Evolutionary conservation across 2,888 invertebrate species (phyloP), one percentile per base, ranked within the genome.

Genomic region (Boloria selene): DNA sequence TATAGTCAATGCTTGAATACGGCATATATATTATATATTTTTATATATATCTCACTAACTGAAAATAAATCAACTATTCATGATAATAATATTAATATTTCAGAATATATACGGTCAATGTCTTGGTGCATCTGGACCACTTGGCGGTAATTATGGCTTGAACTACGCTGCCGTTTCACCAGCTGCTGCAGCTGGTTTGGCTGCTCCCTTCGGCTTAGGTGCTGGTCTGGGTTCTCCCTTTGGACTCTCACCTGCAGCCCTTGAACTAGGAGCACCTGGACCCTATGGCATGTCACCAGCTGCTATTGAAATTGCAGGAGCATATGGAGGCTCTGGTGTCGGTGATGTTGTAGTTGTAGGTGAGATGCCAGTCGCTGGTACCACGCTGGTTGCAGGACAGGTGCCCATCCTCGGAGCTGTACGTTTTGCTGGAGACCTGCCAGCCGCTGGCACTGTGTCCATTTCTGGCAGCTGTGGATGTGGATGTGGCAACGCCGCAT

Each of bases 381-480:
- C 64, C 18, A 79, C 79, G 2, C 69, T 74, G 13, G 73, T 80
- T 31, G 72, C 74, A 16, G 80, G 81, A 51, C 77, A 77, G 64
- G 76, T 81, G 56, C 82, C 83, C 49, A 77, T 80, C 64, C 75
- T 79, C 55, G 80, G 81, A 61, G 75, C 77, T 16, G 82, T 81
- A 17, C 73, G 73, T 47, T 79, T 83, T 71, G 76, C 82, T n/a
- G 85, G 85, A n/a, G 67, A 68, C 26, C 76, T 84, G n/a, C 77
- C 77, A 26, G 82, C 84, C 64, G 74, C 73, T 60, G 86, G 86
- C 42, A 64, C 75, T 3, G 83, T 84, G 60, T 74, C 79, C 54
- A 82, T 79, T 47, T 53, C 71, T 47, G 79, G 79, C 13, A 70
- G 72, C 18, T 77, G 79, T 64, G 74, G 74, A 2, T 73, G 73